phyloP scores from a whole-genome alignment of 2,113 vertebrate genomes.

The Halichoeres trimaculatus region DNA sequence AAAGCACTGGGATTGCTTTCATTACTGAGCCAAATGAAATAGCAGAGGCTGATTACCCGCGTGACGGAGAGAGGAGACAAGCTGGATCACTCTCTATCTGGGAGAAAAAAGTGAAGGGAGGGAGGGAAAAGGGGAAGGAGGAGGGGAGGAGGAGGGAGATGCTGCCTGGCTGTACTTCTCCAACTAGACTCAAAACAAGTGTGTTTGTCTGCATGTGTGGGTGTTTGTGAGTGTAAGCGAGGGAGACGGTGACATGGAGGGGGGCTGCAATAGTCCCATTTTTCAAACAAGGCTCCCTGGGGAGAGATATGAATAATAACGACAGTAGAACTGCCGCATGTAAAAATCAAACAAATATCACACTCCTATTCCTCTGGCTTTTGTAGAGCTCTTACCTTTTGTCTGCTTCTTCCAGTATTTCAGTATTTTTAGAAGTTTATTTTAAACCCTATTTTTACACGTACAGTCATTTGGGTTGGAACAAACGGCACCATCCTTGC shows the following conservation, averaged over 20 bases:
- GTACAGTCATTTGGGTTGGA: slow-evolving; percentile 3
- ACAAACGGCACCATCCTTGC: slow-evolving; percentile 10
- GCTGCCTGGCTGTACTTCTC: slow-evolving; percentile 47
- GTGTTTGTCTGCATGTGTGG: slow-evolving; percentile 44
- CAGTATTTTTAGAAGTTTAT: slow-evolving; percentile 4
- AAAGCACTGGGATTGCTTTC: slow-evolving; percentile 84
- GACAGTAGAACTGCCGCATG: slow-evolving; percentile 56
- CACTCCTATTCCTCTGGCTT: slow-evolving; percentile 32
- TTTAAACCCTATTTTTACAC: slow-evolving; percentile 9
- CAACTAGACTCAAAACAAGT: slow-evolving; percentile 63
- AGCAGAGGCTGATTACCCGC: slow-evolving; percentile 81
- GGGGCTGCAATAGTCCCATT: slow-evolving; percentile 59
- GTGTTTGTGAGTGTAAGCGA: slow-evolving; percentile 47
- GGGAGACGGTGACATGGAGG: slow-evolving; percentile 52
- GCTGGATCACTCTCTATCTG: slow-evolving; percentile 66
- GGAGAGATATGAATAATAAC: slow-evolving; percentile 76
- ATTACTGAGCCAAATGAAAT: slow-evolving; percentile 84
- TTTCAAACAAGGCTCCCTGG: slow-evolving; percentile 68
- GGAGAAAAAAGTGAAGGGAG: slow-evolving; percentile 41
- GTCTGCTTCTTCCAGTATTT: slow-evolving; percentile 17
- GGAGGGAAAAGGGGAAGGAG: not conserved
- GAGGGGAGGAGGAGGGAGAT: slow-evolving; percentile 14
- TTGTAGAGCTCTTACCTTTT: slow-evolving; percentile 37
- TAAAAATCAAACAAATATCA: slow-evolving; percentile 69
- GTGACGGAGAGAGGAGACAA: slow-evolving; percentile 74